A percentile compares a stretch with the other conserved stretches of the same genome.
Conservation (phyloP, 2,797 vertebrate genomes). For the Austrolebias charrua region DNA sequence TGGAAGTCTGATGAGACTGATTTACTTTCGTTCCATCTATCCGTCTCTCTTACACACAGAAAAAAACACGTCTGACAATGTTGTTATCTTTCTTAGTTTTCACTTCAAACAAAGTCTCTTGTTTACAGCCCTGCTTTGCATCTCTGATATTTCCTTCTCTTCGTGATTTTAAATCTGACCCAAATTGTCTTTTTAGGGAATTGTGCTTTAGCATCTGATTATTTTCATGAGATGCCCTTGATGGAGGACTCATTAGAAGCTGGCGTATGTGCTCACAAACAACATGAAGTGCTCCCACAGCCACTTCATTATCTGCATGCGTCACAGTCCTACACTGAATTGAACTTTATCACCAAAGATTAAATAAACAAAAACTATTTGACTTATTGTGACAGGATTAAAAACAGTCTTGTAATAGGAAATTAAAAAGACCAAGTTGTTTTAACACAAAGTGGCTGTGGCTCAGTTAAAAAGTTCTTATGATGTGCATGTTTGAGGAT, state of each 20-base stretch:
- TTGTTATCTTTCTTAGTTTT: slow-evolving; percentile 1
- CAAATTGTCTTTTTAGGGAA: slow-evolving; percentile 10
- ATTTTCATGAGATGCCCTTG: slow-evolving; percentile 1
- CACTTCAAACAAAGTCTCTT: neutral
- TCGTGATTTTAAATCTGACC: slow-evolving; percentile 20
- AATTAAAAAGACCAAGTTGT: neutral
- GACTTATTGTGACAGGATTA: neutral
- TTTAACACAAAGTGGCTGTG: neutral
- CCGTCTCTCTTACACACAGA: neutral
- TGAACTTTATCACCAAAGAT: slow-evolving; percentile 18
- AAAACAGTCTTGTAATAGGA: neutral
- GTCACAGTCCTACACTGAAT: slow-evolving; percentile 32
- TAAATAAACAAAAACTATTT: neutral
- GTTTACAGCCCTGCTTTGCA: slow-evolving; percentile 12
- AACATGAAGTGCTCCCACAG: slow-evolving; percentile 20
- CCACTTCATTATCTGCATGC: slow-evolving; percentile 30
- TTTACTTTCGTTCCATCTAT: slow-evolving; percentile 19
- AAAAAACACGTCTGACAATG: neutral
- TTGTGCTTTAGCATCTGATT: slow-evolving; percentile 6
- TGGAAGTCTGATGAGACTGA: slow-evolving; percentile 49
- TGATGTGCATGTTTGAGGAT: too few relatives aligned
- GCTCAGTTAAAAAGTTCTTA: neutral
- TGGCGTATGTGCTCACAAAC: slow-evolving; percentile 11
- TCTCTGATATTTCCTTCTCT: slow-evolving; percentile 11
- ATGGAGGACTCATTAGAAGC: slow-evolving; percentile 21